Conservation (phyloP, 2,113 vertebrate species). For the Caretta caretta region DNA sequence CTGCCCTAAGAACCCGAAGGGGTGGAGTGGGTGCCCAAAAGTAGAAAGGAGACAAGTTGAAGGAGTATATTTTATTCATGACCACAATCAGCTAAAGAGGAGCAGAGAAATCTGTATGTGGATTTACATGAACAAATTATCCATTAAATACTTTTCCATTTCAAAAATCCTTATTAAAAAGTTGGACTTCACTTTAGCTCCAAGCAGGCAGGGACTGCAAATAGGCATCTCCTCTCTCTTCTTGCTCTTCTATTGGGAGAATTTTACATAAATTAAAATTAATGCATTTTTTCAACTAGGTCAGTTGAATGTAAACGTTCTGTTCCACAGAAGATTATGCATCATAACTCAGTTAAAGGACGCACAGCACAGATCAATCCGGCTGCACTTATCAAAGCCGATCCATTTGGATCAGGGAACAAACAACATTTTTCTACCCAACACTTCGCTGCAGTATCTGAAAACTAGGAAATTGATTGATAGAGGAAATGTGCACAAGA, state of each 20-base stretch:
- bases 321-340: constrained; percentile 67
- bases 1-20: neutral
- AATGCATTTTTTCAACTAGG: constrained; percentile 75
- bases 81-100: neutral
- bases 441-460: neutral
- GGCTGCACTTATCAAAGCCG: constrained; percentile 55
- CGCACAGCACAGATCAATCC: constrained; percentile 36
- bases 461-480: neutral
- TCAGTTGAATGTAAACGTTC: constrained; percentile 76
- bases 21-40: neutral
- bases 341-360: constrained; percentile 58
- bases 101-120: constrained; percentile 12
- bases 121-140: constrained; percentile 34
- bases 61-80: neutral
- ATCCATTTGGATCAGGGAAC: constrained; percentile 37
- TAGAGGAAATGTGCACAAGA: neutral
- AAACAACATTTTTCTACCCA: constrained; percentile 28
- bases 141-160: constrained; percentile 7
- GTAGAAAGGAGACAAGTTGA: neutral
- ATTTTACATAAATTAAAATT: constrained; percentile 77
- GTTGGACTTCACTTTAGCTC: constrained; percentile 52
- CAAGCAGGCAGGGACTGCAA: constrained; percentile 47
- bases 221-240: neutral
- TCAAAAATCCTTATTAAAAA: constrained; percentile 58
- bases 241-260: constrained; percentile 37